Base-by-base conservation (phyloP, 2,888 invertebrate species). In the Lycocerus yunnanus region DNA sequence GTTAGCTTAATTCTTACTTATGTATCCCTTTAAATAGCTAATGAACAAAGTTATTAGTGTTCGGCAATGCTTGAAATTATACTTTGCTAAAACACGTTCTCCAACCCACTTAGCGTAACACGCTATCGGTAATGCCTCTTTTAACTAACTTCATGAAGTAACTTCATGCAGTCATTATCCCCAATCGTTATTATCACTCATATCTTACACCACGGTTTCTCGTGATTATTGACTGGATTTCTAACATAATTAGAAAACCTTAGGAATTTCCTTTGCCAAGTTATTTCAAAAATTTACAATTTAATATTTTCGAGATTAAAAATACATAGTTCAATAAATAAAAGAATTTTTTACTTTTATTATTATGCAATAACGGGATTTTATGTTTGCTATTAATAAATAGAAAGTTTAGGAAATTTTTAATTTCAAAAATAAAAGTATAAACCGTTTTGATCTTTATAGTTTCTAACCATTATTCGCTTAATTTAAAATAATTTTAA, bases 1-100 rank as follows among this genome's bases (percentile, higher is more conserved):
- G 43, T 43, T 43, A 43, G 43, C 43, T 43, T 69, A 71, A 66
- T 71, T 66, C 71, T 66, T 71, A 14, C 58, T 71, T 66, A 71
- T 15, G 66, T 69, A 71, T 59, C 66, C 66, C 71, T 71, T 71
- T 80, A 75, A 72, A 77, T 74, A 75, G 75, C 77, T 80, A 80
- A 79, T 77, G 77, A 78, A 74, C 73, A 74, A 75, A 80, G 77
- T 78, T 79, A 76, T 77, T 79, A 75, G 79, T 77, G 78, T 78
- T 80, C 76, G 74, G 71, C 68, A 68, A 66, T 67, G 72, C 68
- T 66, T 66, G 68, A 66, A 72, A 69, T 74, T 66, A 77, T 78
- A 77, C 78, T 72, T 72, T 70, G 67, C 74, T 71, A 69, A 77
- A 77, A 71, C 72, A 75, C 68, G 73, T 75, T 74, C 75, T 67